Evolutionary conservation across 1,140 invertebrate genomes (phyloP), one percentile per base, ranked within the genome.

Genomic region (Sycophaga agraensis): DNA sequence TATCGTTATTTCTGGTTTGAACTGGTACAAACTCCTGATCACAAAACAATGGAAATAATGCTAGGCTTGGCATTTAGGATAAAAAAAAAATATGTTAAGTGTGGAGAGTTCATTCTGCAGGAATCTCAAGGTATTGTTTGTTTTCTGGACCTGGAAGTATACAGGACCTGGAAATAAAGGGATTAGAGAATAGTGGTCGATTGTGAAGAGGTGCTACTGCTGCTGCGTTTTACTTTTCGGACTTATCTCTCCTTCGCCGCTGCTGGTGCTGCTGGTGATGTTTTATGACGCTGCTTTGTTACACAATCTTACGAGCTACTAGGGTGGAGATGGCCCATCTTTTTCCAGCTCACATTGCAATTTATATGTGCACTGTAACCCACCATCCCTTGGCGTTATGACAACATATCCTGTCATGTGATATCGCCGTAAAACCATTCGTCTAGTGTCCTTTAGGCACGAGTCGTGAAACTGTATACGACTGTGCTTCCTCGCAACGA

Each of bases 161-260:
- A 63, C 50, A 51, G 74, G 76, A 79, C 77, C 79, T 81, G 79
- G 79, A 81, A 81, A 80, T 69, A 81, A 81, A 80, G 79, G 79
- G 77, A 79, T 81, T 81, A 81, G 4, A 75, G 73, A 73, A 70
- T 66, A 61, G 65, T 75, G 63, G 64, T 66, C 65, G 56, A n/a
- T n/a, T n/a, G n/a, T n/a, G n/a, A n/a, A n/a, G n/a, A n/a, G n/a
- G n/a, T n/a, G n/a, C n/a, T n/a, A n/a, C n/a, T 31, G 28, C 46
- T 69, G 64, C 63, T 71, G 67, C 24, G 17, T 37, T n/a, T 40
- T 19, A 39, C 55, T 40, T 6, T n/a, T n/a, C n/a, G n/a, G n/a
- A n/a, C n/a, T n/a, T n/a, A n/a, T 26, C 53, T 53, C 19, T 58
- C 60, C 31, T 60, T 46, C 17, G 54, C 45, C 42, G 67, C 56